Conservation (phyloP, 1,140 invertebrate species). For the Zeugodacus cucurbitae region DNA sequence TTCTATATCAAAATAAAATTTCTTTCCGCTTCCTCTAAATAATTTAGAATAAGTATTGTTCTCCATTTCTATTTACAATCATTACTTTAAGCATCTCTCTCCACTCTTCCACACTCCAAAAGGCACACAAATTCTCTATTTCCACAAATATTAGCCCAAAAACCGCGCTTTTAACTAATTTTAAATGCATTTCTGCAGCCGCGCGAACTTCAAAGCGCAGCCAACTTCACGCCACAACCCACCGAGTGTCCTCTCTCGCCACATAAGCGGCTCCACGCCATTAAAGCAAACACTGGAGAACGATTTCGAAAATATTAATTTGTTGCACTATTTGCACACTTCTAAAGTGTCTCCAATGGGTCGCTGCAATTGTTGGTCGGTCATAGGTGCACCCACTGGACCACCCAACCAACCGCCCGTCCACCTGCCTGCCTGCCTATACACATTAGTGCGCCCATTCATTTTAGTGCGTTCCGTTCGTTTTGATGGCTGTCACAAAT, state of each 20-base stretch:
- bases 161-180: not conserved
- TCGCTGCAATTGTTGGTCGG: not conserved
- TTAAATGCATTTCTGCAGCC: not conserved
- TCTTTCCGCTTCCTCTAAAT: too few relatives aligned
- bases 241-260: not conserved
- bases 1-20: too few relatives aligned
- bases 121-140: not conserved
- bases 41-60: too few relatives aligned
- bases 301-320: not conserved
- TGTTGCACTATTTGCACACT: slow-evolving; percentile 27
- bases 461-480: not conserved
- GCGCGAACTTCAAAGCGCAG: not conserved
- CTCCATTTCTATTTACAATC: not conserved
- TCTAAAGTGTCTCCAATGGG: not conserved
- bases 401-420: too few relatives aligned
- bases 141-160: not conserved
- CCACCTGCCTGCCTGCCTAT: not conserved
- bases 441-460: not conserved
- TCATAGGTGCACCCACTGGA: not conserved
- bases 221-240: not conserved
- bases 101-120: not conserved
- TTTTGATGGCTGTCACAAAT: slow-evolving; percentile 35
- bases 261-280: not conserved
- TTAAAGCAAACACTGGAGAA: not conserved
- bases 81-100: not conserved